Evolutionary conservation across 2,113 vertebrate species (phyloP).

Genomic region (Agapornis roseicollis): DNA sequence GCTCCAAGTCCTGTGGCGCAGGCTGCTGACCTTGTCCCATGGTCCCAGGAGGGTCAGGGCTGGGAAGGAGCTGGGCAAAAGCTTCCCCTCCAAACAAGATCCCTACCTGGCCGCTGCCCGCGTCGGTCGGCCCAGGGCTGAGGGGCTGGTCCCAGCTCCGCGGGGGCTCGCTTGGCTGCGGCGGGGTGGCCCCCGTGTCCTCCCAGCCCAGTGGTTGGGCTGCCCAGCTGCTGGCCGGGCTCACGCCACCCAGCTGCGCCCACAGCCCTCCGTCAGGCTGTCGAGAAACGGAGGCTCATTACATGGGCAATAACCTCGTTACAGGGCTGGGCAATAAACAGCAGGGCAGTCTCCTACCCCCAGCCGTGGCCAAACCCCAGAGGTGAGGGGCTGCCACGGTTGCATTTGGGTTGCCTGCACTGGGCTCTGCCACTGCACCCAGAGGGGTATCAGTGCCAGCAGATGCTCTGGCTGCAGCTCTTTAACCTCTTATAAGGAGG

Average conservation of each 20-base stretch:
- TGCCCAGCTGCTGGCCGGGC: constrained; percentile 42
- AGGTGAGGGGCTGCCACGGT: neutral
- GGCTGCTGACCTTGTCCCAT: neutral
- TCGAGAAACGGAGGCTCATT: constrained; percentile 48
- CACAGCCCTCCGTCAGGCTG: constrained; percentile 52
- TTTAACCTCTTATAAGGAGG: neutral
- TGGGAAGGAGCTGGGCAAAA: neutral
- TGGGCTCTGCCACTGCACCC: neutral
- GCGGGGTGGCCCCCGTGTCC: neutral
- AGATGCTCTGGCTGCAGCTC: neutral
- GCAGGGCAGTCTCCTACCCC: neutral
- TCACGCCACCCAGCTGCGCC: constrained; percentile 39
- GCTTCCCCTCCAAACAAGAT: constrained; percentile 11
- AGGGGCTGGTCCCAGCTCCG: constrained; percentile 37
- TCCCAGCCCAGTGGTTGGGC: constrained; percentile 32
- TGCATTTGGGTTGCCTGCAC: neutral
- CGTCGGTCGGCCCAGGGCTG: constrained; percentile 31
- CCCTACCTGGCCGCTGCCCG: constrained; percentile 55
- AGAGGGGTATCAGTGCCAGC: accelerated
- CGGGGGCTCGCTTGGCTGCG: neutral
- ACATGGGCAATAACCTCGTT: constrained; percentile 4
- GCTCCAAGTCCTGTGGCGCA: accelerated
- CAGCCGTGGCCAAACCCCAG: neutral
- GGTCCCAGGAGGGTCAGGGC: neutral
- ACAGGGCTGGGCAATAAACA: neutral